Evolutionary conservation across 2,113 vertebrate species (phyloP).

Genomic region (Brachyistius frenatus): DNA sequence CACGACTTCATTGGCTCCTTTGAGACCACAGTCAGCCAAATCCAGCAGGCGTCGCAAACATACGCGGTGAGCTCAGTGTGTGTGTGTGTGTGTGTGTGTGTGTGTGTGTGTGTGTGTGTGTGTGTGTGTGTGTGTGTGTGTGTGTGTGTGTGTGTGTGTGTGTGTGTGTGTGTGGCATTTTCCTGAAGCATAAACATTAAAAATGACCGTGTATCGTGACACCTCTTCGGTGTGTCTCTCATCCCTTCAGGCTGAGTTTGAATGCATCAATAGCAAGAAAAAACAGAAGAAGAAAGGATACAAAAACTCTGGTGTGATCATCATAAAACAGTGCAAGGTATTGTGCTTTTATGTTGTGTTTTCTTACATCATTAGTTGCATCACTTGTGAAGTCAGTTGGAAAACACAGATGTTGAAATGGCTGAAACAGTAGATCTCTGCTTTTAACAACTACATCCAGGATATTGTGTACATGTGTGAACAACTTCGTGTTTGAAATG

Average conservation of each 20-base stretch:
- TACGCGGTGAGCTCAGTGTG: constrained; percentile 86
- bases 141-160: background rate
- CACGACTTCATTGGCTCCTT: constrained; percentile 95
- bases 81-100: background rate
- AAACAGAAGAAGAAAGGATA: constrained; percentile 95
- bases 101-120: background rate
- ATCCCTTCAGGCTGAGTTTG: constrained; percentile 90
- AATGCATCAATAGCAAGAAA: constrained; percentile 95
- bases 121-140: background rate
- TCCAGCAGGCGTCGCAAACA: constrained; percentile 87
- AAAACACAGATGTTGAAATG: background rate
- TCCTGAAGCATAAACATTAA: background rate
- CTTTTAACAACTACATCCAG: too few species aligned
- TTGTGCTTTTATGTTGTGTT: background rate
- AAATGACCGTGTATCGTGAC: background rate
- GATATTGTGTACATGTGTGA: too few species aligned
- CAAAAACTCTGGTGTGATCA: constrained; percentile 94
- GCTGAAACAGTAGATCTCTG: too few species aligned
- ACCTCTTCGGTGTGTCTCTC: background rate
- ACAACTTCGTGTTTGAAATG: too few species aligned
- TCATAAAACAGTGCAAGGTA: constrained; percentile 93
- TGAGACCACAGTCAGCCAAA: constrained; percentile 88
- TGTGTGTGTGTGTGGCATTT: background rate
- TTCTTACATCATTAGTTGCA: background rate
- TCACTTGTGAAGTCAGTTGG: background rate